phyloP scores from a whole-genome alignment of 2,113 vertebrate genomes.

The Conger conger region DNA sequence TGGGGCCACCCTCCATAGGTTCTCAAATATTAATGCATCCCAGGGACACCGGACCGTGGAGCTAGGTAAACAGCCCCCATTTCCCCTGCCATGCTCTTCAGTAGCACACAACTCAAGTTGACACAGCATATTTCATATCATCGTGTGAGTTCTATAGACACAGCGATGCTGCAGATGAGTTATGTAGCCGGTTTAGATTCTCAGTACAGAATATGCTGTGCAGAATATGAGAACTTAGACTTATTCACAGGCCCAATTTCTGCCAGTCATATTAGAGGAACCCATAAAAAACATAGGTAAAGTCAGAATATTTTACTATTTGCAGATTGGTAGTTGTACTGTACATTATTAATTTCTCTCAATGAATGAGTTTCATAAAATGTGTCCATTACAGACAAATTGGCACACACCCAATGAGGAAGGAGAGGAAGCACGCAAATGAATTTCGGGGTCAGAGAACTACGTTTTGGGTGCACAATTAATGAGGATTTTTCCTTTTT shows the following conservation, averaged over 20 bases:
- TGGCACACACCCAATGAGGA: background rate
- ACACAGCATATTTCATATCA: background rate
- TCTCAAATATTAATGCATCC: slow-evolving; percentile 67
- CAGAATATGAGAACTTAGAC: no score
- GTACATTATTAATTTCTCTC: no score
- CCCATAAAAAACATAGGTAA: no score
- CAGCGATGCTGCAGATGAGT: background rate
- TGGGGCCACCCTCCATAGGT: slow-evolving; percentile 43
- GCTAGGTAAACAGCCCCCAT: slow-evolving; percentile 14
- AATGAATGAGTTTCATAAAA: background rate
- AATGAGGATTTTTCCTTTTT: slow-evolving; percentile 61
- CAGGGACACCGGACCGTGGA: slow-evolving; percentile 41
- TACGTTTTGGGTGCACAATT: slow-evolving; percentile 56
- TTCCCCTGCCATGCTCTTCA: background rate
- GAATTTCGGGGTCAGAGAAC: background rate
- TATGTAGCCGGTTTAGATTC: background rate
- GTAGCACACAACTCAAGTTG: slow-evolving; percentile 12
- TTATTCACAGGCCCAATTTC: no score
- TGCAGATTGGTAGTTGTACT: background rate
- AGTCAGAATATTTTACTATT: background rate
- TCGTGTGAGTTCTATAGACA: background rate
- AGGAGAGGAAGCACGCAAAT: background rate
- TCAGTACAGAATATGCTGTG: background rate
- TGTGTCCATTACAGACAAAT: background rate
- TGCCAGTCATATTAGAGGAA: no score